Evolutionary conservation across 2,113 vertebrate genomes (phyloP), one percentile per base, ranked within the genome.

Genomic region (Dolichotis patagonum): DNA sequence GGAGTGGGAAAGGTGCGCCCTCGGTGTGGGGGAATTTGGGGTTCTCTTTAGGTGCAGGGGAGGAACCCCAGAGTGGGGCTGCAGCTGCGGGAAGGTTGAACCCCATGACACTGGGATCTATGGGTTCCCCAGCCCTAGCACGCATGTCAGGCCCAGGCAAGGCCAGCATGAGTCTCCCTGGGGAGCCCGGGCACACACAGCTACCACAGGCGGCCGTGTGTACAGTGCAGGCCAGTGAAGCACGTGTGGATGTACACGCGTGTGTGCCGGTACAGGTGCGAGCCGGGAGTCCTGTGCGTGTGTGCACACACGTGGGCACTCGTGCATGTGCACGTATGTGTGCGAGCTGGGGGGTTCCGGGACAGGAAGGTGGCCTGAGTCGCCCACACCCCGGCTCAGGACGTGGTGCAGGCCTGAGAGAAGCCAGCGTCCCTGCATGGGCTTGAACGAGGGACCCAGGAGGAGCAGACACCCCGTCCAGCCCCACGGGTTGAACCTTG

Each of bases 281-380:
- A 41, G n/a, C 60, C 7, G 19, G 35, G 52, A 10, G 88, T 30
- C 62, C 30, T 3, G 46, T 11, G 14, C 56, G 4, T 20, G 19
- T 22, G 11, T 17, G 35, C 4, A 6, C 0, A 24, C 0, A 20
- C 5, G 6, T 5, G 62, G 2, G 24, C 62, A 17, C 13, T 2
- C 4, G 54, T 54, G 54, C 4, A 14, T 22, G 12, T 24, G 5
- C 38, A 24, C 1, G 1, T 2, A 24, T 2, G 1, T 2, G 3
- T 41, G 41, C 0, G 22, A 62, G 41, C 38, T 14, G 17, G 38
- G 54, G 32, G 32, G 78, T 35, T 69, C n/a, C 3, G 22, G 2
- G 7, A 35, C 3, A 24, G 69, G 20, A 52, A 52, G 12, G 3
- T 0, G n/a, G 43, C 28, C 65, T 17, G 26, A 38, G 26, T 12